Conservation (phyloP, 2,888 invertebrate genomes). For the Teleiodes luculella region DNA sequence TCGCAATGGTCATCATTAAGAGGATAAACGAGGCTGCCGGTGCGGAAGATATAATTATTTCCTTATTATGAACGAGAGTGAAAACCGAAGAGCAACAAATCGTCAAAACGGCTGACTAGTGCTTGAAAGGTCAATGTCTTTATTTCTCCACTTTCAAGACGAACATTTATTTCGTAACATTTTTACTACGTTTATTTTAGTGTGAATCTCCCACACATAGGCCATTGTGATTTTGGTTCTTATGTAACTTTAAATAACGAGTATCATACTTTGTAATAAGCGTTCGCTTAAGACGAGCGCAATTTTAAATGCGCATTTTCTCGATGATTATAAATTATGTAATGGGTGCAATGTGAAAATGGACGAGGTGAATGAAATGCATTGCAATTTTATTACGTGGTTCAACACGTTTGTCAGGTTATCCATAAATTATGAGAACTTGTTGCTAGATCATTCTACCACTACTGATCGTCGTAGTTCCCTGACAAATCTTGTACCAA, state of each 20-base stretch:
- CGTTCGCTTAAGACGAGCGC: not conserved
- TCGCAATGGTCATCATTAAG: too few species aligned
- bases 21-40: not conserved
- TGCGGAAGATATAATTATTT: not conserved
- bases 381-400: not conserved
- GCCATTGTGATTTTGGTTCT: constrained; percentile 26
- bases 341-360: not conserved
- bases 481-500: too few species aligned
- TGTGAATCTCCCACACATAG: constrained; percentile 23
- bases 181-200: not conserved
- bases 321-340: not conserved
- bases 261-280: constrained; percentile 10
- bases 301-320: not conserved
- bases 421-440: not conserved
- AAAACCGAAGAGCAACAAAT: constrained; percentile 14
- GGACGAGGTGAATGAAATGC: not conserved
- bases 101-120: constrained; percentile 15
- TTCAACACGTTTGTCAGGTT: not conserved
- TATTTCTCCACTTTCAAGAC: constrained; percentile 34
- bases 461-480: too few species aligned
- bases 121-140: constrained; percentile 35
- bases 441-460: too few species aligned
- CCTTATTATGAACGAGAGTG: constrained; percentile 9
- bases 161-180: constrained; percentile 28
- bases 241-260: constrained; percentile 30